phyloP scores from a whole-genome alignment of 2,113 vertebrate species.

The Numida meleagris region DNA sequence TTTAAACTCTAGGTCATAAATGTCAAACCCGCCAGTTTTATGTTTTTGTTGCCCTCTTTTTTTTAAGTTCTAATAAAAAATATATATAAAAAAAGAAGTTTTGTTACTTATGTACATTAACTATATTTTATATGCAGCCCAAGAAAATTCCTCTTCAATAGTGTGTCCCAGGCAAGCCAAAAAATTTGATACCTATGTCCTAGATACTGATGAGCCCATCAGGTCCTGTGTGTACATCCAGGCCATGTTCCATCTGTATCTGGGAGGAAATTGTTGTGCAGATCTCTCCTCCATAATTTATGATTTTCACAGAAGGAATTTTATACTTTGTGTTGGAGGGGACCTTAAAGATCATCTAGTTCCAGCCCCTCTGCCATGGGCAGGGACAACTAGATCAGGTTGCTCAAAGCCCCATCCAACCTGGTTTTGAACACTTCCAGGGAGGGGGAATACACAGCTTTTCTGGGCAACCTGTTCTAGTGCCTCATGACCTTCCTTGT shows the following conservation, averaged over 20 bases:
- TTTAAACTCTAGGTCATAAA: not conserved
- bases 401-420: not conserved
- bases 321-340: not conserved
- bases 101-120: not conserved
- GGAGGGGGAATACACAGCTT: not conserved
- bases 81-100: not conserved
- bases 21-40: not conserved
- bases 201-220: not conserved
- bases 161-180: not conserved
- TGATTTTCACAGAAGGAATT: not conserved
- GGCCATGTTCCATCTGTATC: not conserved
- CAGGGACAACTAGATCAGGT: not conserved
- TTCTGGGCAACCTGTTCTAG: not conserved
- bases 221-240: not conserved
- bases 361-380: not conserved
- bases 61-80: not conserved
- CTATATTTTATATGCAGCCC: not conserved
- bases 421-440: not conserved
- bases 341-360: not conserved
- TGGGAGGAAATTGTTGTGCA: not conserved
- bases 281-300: not conserved
- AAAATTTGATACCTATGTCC: too few relatives aligned
- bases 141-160: not conserved
- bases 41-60: not conserved
- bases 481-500: not conserved